These are phyloP conservation scores for Rhynchomys soricoides DNA, from an alignment of 2,113 vertebrate genomes.

Conservation along the genomic window DNA sequence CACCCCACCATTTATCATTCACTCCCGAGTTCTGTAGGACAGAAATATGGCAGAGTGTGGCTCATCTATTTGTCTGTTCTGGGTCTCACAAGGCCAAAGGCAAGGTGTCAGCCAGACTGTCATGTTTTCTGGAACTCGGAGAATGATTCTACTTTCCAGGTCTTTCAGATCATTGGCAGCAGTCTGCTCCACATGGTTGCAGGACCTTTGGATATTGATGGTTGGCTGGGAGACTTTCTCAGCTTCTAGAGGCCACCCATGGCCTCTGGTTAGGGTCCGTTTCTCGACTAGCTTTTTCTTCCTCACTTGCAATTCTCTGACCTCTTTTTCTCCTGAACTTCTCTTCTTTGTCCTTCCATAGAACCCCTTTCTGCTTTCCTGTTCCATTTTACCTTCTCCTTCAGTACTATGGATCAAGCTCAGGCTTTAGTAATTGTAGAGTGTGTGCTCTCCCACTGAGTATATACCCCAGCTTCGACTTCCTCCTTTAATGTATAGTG, in stretches of 20 bases:
- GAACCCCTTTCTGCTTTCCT: neutral
- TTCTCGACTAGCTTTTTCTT: neutral
- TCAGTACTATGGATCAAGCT: neutral
- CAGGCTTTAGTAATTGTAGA: neutral
- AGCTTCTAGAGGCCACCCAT: neutral
- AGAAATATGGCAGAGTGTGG: neutral
- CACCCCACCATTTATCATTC: neutral
- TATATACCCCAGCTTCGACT: neutral
- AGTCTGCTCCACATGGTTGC: neutral
- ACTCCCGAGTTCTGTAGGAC: neutral
- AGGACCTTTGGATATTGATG: neutral
- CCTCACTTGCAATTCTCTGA: neutral
- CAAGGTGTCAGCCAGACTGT: slow-evolving; percentile 17
- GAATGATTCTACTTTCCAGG: neutral
- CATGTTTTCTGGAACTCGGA: neutral
- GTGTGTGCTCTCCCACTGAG: neutral
- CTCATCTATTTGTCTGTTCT: neutral
- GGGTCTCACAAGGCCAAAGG: slow-evolving; percentile 15
- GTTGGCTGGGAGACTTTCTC: neutral
- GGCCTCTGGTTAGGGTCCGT: neutral
- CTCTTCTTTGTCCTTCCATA: neutral
- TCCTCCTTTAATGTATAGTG: neutral
- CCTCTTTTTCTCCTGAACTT: neutral
- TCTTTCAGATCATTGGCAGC: neutral
- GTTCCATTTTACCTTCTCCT: neutral